Evolutionary conservation across 2,113 vertebrate species (phyloP).

Genomic region (Aplodontia rufa): DNA sequence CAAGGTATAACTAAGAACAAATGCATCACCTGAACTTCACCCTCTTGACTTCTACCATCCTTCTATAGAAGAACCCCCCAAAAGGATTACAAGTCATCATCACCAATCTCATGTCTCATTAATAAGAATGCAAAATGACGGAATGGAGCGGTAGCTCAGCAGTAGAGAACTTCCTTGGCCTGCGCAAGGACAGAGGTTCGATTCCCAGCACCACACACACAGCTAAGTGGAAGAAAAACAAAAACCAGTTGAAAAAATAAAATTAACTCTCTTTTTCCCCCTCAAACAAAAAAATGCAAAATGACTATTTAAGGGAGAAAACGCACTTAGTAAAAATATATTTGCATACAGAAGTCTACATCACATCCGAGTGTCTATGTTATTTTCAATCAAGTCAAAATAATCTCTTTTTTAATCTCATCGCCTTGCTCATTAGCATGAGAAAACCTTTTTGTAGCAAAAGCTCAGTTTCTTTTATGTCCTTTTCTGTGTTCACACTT

Average conservation of each 20-base stretch:
- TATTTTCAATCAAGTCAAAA: background rate
- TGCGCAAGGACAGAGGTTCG: no score
- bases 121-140: background rate
- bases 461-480: constrained; percentile 15
- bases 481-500: background rate
- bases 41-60: background rate
- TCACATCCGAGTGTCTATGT: background rate
- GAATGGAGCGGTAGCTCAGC: no score
- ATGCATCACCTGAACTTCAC: background rate
- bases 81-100: background rate
- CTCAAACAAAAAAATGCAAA: no score
- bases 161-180: no score
- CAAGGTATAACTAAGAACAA: background rate
- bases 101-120: background rate
- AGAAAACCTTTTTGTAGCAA: background rate
- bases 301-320: background rate
- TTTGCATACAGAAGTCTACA: background rate
- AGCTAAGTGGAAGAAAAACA: no score
- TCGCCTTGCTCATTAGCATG: background rate
- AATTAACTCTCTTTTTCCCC: no score
- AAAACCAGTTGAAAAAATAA: no score
- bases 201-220: no score
- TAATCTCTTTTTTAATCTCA: background rate
- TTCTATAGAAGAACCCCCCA: background rate
- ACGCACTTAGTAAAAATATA: background rate